These are phyloP conservation scores for Coryphaenoides rupestris DNA, from an alignment of 2,113 vertebrate genomes.

Conservation along the genomic window DNA sequence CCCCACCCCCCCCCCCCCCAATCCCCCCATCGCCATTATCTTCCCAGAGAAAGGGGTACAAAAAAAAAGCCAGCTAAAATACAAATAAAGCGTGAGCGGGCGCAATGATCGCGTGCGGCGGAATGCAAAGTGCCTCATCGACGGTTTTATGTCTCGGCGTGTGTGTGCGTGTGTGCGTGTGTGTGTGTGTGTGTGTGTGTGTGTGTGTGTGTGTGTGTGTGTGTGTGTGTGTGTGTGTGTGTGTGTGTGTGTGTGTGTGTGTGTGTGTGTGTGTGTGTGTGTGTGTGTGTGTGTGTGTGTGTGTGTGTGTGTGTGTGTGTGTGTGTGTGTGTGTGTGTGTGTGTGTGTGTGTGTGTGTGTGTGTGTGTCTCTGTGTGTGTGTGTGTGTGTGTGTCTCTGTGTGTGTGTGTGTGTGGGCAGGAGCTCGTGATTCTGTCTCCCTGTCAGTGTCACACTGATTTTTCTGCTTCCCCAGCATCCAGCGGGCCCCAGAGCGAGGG, in stretches of 20 bases:
- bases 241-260: no score
- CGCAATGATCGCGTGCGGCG: slow-evolving; percentile 89
- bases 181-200: no score
- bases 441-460: slow-evolving; percentile 88
- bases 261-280: no score
- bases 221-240: no score
- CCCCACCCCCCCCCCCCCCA: slow-evolving; percentile 67
- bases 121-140: slow-evolving; percentile 88
- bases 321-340: no score
- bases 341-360: no score
- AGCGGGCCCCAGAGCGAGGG: slow-evolving; percentile 82
- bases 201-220: no score
- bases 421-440: slow-evolving; percentile 77
- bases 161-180: no score
- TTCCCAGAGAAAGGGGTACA: slow-evolving; percentile 50
- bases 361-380: no score
- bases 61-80: neutral
- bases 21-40: slow-evolving; percentile 90
- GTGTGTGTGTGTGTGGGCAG: slow-evolving; percentile 10
- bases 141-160: slow-evolving; percentile 49
- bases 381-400: slow-evolving; percentile 26
- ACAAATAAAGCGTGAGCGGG: slow-evolving; percentile 74
- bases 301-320: no score
- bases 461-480: slow-evolving; percentile 91
- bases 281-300: no score